Evolutionary conservation across 2,113 vertebrate genomes (phyloP).

Genomic region (Marcusenius ussheri): DNA sequence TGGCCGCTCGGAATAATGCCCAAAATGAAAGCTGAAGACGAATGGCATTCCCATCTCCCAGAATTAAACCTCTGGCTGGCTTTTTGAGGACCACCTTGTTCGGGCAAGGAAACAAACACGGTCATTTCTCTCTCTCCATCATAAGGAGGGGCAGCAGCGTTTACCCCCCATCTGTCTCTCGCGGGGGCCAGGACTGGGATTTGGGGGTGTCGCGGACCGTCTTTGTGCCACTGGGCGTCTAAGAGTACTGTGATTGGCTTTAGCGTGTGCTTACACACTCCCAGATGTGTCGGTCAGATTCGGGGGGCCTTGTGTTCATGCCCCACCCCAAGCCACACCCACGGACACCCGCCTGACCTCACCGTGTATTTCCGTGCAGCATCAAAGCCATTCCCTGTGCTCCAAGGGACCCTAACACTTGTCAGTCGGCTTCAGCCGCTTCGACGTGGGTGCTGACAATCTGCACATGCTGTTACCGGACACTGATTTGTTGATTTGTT

Average conservation of each 20-base stretch:
- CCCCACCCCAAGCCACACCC: background rate
- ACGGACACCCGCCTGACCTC: background rate
- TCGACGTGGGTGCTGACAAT: background rate
- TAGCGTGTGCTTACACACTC: background rate
- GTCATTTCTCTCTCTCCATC: background rate
- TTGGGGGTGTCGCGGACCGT: background rate
- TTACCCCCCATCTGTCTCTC: background rate
- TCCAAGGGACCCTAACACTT: background rate
- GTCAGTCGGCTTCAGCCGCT: background rate
- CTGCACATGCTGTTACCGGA: background rate
- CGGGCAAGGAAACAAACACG: background rate
- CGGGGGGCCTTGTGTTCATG: background rate
- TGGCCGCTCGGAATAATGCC: background rate
- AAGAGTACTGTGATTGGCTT: background rate
- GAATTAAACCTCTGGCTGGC: constrained; percentile 22
- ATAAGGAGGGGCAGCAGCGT: background rate
- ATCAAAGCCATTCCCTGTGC: background rate
- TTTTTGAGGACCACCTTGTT: constrained; percentile 21
- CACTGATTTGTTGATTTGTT: background rate
- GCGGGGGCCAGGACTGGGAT: background rate
- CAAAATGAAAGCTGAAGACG: background rate
- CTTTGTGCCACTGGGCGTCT: background rate
- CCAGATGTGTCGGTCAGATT: background rate
- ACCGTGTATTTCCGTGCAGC: background rate
- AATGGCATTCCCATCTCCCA: background rate